Evolutionary conservation across 2,113 vertebrate species (phyloP).

Genomic region (Rallus limicola): DNA sequence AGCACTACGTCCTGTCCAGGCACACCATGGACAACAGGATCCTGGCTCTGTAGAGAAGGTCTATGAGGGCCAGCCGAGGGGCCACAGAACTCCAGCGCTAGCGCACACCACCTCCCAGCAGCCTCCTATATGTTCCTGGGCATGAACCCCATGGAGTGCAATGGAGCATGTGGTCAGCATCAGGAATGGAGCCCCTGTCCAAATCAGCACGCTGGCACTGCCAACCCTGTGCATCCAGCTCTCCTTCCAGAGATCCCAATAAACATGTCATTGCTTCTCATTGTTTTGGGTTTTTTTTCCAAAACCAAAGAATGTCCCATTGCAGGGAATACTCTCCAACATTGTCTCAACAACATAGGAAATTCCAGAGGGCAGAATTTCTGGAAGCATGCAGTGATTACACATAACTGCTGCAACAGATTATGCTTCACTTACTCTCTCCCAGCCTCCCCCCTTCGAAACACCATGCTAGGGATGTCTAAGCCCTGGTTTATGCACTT

Average conservation of each 20-base stretch:
- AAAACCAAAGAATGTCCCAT: not conserved
- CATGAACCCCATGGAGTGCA: accelerated
- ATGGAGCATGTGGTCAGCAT: accelerated
- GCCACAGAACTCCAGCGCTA: not conserved
- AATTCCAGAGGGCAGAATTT: not conserved
- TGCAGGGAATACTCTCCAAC: not conserved
- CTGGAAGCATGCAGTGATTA: accelerated
- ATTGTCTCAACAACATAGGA: not conserved
- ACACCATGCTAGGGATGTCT: not conserved
- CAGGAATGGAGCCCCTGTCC: accelerated
- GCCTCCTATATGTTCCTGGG: not conserved
- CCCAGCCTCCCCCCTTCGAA: not conserved
- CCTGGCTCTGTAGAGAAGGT: not conserved
- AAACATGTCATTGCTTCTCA: not conserved
- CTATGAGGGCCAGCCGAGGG: accelerated
- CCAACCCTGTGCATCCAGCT: not conserved
- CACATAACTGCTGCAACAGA: not conserved
- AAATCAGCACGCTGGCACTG: accelerated
- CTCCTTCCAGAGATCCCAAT: accelerated
- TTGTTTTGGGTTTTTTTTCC: not conserved
- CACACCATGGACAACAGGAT: accelerated
- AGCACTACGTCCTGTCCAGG: accelerated
- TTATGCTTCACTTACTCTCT: not conserved
- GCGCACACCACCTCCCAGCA: not conserved
- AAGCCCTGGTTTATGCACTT: not conserved